Percentiles rank a stretch among this genome's conserved stretches.
Conservation (phyloP, 2,113 vertebrate species). For the Syrrhaptes paradoxus region DNA sequence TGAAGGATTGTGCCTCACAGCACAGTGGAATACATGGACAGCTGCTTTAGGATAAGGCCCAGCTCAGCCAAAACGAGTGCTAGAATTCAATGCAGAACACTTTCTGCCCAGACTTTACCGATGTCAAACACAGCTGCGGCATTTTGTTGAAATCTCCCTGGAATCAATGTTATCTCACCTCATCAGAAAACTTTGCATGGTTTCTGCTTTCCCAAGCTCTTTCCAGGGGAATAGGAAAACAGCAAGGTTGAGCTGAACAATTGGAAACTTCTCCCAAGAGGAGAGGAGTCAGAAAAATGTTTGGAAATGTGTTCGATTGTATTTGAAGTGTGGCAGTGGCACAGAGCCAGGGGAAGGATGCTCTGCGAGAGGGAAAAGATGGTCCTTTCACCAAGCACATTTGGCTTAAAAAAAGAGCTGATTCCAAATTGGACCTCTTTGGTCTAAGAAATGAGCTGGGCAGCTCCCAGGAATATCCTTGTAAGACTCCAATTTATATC, state of each 20-base stretch:
- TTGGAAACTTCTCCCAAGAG: background rate
- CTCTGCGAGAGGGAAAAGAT: background rate
- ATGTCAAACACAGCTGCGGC: constrained; percentile 36
- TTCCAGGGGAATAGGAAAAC: background rate
- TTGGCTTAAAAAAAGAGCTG: background rate
- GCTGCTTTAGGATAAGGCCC: background rate
- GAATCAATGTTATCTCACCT: constrained; percentile 33
- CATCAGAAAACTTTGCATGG: background rate
- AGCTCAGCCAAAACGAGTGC: constrained; percentile 1
- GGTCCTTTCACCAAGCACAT: background rate
- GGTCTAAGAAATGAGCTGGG: background rate
- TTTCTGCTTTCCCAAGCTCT: background rate
- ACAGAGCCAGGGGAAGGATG: background rate
- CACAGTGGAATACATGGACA: background rate
- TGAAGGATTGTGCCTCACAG: constrained; percentile 24
- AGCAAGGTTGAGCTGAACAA: background rate
- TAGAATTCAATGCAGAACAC: background rate
- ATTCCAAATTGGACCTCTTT: background rate
- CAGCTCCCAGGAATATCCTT: background rate
- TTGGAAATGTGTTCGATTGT: background rate
- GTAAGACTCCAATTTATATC: background rate
- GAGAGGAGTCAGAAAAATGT: background rate
- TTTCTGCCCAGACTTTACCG: background rate
- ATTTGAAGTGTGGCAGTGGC: background rate
- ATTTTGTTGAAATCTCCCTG: constrained; percentile 40